Evolutionary conservation across 2,113 vertebrate genomes (phyloP).

Genomic region (Todiramphus chloris): DNA sequence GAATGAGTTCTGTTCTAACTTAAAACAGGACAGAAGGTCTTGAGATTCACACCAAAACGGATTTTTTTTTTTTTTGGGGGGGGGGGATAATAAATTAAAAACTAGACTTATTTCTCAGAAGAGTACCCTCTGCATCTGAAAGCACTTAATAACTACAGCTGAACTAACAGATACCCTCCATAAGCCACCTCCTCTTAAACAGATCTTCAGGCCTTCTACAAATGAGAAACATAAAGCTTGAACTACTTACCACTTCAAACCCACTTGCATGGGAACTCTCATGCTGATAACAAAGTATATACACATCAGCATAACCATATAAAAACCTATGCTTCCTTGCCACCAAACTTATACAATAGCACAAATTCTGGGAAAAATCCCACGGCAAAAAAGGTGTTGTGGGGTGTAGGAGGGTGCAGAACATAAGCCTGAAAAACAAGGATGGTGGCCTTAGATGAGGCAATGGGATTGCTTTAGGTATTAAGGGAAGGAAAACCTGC

Average conservation of each 20-base stretch:
- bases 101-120: background rate
- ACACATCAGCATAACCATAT: background rate
- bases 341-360: background rate
- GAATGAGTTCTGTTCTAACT: no score
- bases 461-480: background rate
- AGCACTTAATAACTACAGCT: background rate
- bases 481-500: background rate
- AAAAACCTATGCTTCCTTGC: background rate
- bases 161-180: background rate
- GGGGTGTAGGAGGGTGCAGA: background rate
- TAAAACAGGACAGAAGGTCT: background rate
- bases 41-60: background rate
- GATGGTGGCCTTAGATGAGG: background rate
- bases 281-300: background rate
- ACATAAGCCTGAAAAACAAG: background rate
- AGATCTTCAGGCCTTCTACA: background rate
- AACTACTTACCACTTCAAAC: background rate
- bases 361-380: background rate
- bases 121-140: background rate
- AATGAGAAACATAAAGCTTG: background rate
- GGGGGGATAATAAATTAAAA: background rate
- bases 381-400: background rate
- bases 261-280: background rate
- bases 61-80: no score
- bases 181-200: background rate